Percentiles rank a stretch among this genome's conserved stretches.
These are phyloP conservation scores for Pongo pygmaeus DNA, from an alignment of 2,113 vertebrate species.

Conservation along the genomic window DNA sequence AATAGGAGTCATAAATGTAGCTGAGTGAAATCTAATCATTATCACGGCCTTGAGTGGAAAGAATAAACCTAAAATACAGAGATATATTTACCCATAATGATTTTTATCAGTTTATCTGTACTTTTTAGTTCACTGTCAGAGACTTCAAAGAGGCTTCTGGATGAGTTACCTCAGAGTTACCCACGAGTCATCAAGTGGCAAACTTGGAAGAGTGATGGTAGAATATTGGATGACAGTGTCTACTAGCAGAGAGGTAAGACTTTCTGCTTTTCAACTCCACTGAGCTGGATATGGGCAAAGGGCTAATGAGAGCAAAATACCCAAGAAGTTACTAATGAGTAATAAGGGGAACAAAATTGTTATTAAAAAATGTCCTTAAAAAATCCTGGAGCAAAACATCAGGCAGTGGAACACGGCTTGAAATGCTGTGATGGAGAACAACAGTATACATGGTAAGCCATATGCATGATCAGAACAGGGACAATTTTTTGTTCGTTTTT, in stretches of 20 bases:
- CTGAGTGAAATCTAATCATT: background rate
- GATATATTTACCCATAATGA: background rate
- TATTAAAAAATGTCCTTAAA: background rate
- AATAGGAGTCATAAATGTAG: background rate
- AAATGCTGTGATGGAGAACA: background rate
- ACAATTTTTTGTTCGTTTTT: background rate
- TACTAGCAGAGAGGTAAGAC: background rate
- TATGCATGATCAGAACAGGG: background rate
- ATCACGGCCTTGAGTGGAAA: background rate
- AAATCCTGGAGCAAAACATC: background rate
- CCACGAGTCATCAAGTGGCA: background rate
- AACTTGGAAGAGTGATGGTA: background rate
- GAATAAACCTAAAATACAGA: background rate
- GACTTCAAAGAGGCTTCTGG: background rate
- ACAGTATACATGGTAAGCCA: background rate
- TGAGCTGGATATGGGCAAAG: background rate
- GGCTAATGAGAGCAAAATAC: background rate
- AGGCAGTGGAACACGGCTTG: background rate
- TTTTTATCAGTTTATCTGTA: constrained; percentile 10
- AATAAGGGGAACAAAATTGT: background rate
- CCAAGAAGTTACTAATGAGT: background rate
- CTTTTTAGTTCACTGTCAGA: background rate
- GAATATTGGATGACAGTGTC: background rate
- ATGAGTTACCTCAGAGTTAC: background rate
- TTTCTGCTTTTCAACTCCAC: background rate